Evolutionary conservation across 2,888 invertebrate species (phyloP).

Genomic region (Dastarcus helophoroides): DNA sequence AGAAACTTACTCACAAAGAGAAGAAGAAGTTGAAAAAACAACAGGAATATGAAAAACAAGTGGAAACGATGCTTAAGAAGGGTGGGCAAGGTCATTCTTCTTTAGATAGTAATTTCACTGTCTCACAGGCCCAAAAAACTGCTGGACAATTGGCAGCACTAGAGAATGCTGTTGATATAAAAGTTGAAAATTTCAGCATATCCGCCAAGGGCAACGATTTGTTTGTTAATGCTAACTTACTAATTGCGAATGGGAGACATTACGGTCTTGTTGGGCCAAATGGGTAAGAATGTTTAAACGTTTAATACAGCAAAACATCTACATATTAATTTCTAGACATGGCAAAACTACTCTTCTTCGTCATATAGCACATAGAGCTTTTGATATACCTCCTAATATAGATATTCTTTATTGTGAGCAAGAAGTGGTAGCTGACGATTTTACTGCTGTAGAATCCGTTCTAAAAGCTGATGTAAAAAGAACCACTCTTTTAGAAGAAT

Average conservation of each 20-base stretch:
- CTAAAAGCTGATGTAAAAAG: constrained; percentile 88
- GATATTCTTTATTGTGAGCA: constrained; percentile 96
- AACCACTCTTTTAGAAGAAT: constrained; percentile 67
- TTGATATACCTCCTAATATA: constrained; percentile 91
- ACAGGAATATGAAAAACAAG: constrained; percentile 77
- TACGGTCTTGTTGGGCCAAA: constrained; percentile 99
- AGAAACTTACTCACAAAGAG: constrained; percentile 81
- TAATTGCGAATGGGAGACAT: constrained; percentile 85
- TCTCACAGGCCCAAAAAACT: constrained; percentile 72
- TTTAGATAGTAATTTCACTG: constrained; percentile 87
- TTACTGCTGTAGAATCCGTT: constrained; percentile 86
- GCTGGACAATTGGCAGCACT: constrained; percentile 66
- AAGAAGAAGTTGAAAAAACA: constrained; percentile 84
- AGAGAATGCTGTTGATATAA: constrained; percentile 94
- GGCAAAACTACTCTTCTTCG: constrained; percentile 95
- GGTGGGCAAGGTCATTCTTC: constrained; percentile 85
- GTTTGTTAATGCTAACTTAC: constrained; percentile 88
- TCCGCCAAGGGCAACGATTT: constrained; percentile 94
- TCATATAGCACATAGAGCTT: constrained; percentile 81
- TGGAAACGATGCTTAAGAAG: constrained; percentile 75
- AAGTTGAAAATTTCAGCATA: constrained; percentile 97
- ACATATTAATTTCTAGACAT: constrained; percentile 54
- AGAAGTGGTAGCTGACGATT: constrained; percentile 92
- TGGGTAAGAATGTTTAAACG: constrained; percentile 44
- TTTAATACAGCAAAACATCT: constrained; percentile 1